Evolutionary conservation across 2,888 invertebrate genomes (phyloP), one percentile per base, ranked within the genome.

Genomic region (Lymantria monacha): DNA sequence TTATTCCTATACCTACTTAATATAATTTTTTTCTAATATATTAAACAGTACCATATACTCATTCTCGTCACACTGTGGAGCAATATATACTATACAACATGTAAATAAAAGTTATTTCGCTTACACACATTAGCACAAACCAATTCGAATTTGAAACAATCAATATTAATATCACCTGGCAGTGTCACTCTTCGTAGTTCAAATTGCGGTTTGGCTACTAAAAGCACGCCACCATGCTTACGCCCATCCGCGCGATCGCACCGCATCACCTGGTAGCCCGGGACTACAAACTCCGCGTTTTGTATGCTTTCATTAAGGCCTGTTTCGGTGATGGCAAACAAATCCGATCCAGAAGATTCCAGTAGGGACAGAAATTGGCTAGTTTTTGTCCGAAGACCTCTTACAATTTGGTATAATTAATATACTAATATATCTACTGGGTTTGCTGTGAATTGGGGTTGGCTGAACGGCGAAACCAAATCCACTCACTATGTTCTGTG

Each of bases 401-500:
- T 45, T 0, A 46, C 46, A 13, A 44, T 37, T 3, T 8, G 7
- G 9, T 50, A 37, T 56, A 53, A 33, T 56, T 9, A 56, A 33
- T 40, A 53, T 53, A 40, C 31, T 48, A 15, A 45, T 13, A 30
- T 31, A 2, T 40, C 49, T 53, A 44, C 7, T 53, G 12, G 40
- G 43, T 44, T 51, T 46, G 31, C 31, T 7, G 11, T 31, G 10
- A 7, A 13, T 13, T 42, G 14, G 37, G 30, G 33, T 15, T 42
- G 45, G 10, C 46, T 53, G 43, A 14, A 11, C 46, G 48, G 8
- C 46, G 46, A 53, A 53, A 53, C 30, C 30, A 53, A 31, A 42
- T 45, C 48, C 52, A 52, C 42, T 45, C 52, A 42, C 46, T 46
- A n/a, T 42, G 40, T 36, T 51, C 51, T 0, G 38, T 31, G 33